These are phyloP conservation scores for Fulica atra DNA, from an alignment of 2,113 vertebrate species.

Conservation along the genomic window DNA sequence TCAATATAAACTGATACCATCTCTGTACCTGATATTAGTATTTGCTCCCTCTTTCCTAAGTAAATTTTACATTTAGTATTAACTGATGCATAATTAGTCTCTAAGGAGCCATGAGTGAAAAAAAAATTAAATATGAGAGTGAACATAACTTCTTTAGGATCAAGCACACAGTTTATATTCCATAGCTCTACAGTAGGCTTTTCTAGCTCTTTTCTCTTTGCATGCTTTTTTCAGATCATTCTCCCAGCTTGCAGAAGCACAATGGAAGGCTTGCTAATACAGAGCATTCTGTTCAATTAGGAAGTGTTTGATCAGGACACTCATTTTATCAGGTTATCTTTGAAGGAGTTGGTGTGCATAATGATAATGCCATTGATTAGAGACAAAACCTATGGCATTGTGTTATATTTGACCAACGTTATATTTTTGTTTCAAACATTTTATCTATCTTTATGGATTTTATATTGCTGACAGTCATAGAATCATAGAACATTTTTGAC, in stretches of 20 bases:
- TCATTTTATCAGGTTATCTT: background rate
- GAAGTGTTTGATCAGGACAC: constrained; percentile 1
- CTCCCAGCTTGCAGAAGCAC: background rate
- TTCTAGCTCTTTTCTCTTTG: background rate
- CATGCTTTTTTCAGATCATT: background rate
- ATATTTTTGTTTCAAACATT: background rate
- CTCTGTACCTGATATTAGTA: background rate
- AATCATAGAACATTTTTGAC: too few relatives aligned
- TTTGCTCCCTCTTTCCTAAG: background rate
- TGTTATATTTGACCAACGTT: background rate
- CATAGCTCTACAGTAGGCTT: background rate
- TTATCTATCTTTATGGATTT: background rate
- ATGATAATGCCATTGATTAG: background rate
- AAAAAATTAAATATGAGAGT: background rate
- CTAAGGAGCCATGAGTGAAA: background rate
- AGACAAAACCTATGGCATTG: background rate
- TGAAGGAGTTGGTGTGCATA: background rate
- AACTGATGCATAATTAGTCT: background rate
- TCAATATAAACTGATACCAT: background rate
- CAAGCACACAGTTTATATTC: background rate
- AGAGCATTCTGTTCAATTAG: background rate
- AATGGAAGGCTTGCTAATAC: background rate
- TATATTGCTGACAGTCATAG: background rate
- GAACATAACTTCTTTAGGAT: background rate
- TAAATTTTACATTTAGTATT: background rate